Evolutionary conservation across 2,797 vertebrate species (phyloP), one percentile per base, ranked within the genome.

Genomic region (Threskiornis aethiopicus): DNA sequence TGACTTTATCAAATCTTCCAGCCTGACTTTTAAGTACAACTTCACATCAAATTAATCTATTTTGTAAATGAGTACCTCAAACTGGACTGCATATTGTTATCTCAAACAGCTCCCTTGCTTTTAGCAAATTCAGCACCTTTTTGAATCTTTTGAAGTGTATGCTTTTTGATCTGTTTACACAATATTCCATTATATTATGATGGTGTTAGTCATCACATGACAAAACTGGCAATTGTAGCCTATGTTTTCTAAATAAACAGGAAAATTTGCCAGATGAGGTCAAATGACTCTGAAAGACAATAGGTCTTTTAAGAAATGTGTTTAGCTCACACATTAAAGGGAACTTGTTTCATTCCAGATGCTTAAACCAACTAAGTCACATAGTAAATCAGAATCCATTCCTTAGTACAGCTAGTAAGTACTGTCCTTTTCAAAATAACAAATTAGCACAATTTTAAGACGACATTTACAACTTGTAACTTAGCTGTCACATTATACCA

Each of bases 191-290:
- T 96, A 78, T 75, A 66, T 73, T 91, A 77, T 13, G 54, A 33
- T 75, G 46, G 65, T 82, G 70, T 78, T 89, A 95, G 66, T 87
- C 85, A 97, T 92, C 91, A 90, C 49, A 90, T 70, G 77, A 91
- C 31, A 89, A 69, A 92, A 89, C 42, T 71, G 54, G 75, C 77
- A 94, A 92, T 44, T 69, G 71, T 29, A 84, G 71, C 28, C 80
- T 69, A 55, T 62, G 80, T 88, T 96, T 92, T 90, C 92, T 91
- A 96, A 96, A 92, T 72, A 92, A 97, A 97, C 79, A 96, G 55
- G 54, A 92, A 93, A 85, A 86, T 75, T 55, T 95, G 90, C 83
- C 94, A 95, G 67, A 95, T 90, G 49, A 93, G 61, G 87, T 96
- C 94, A 97, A 93, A 91, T 84, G 90, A 90, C 82, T 73, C 66